phyloP scores from a whole-genome alignment of 2,797 vertebrate genomes.

The Amblyopsis hoosieri region DNA sequence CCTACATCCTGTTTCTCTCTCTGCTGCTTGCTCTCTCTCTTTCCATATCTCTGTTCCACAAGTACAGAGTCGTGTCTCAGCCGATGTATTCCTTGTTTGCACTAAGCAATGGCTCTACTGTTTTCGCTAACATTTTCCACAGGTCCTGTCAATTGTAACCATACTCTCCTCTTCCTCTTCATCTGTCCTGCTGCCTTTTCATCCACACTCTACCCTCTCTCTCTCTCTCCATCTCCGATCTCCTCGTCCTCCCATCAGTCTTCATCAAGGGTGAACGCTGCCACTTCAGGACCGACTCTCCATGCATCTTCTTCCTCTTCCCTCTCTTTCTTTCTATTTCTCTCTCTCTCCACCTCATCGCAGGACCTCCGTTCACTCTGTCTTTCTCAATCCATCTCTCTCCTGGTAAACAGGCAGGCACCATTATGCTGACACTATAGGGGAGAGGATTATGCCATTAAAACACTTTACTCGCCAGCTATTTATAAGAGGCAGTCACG shows the following conservation, averaged over 20 bases:
- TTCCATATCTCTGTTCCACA: constrained; percentile 14
- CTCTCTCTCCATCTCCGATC: background rate
- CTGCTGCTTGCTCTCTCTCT: background rate
- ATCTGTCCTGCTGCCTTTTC: too few species aligned
- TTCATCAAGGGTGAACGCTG: constrained; percentile 75
- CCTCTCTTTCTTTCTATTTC: constrained; percentile 36
- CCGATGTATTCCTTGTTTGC: background rate
- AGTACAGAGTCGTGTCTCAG: background rate
- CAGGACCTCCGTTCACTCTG: constrained; percentile 21
- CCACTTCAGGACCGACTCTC: constrained; percentile 70
- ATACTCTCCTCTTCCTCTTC: constrained; percentile 27
- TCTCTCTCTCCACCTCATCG: constrained; percentile 19
- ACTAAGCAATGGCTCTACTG: constrained; percentile 18
- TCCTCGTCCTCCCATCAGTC: constrained; percentile 74
- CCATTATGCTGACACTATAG: constrained; percentile 28
- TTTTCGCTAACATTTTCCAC: constrained; percentile 6
- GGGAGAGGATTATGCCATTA: constrained; percentile 3
- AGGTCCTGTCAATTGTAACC: too few species aligned
- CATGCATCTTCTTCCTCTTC: constrained; percentile 73
- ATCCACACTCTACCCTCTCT: constrained; percentile 4
- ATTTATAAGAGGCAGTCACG: constrained; percentile 40
- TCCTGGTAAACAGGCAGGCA: constrained; percentile 41
- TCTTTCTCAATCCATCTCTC: constrained; percentile 55
- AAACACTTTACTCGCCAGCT: constrained; percentile 27
- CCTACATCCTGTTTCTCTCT: constrained; percentile 8